Conservation (phyloP, 2,113 vertebrate genomes). For the Catharus bicknelli region DNA sequence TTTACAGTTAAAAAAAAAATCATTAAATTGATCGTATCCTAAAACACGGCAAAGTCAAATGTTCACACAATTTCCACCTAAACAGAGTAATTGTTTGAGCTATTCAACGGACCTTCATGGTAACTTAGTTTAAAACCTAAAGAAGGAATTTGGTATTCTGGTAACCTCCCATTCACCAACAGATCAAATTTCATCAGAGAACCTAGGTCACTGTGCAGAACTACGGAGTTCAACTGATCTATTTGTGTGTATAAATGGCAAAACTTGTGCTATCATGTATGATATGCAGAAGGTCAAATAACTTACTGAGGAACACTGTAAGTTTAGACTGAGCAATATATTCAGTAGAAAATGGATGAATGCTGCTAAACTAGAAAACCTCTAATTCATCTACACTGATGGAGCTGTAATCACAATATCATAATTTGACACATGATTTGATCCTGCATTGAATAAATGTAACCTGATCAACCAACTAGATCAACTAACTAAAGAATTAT, state of each 20-base stretch:
- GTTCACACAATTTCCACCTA: not conserved
- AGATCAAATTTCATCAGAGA: not conserved
- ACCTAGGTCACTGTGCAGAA: not conserved
- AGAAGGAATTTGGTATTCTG: not conserved
- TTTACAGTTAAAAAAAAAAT: not conserved
- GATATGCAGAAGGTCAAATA: not conserved
- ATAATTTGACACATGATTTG: not conserved
- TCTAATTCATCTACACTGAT: not conserved
- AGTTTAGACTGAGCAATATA: not conserved
- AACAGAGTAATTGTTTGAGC: not conserved
- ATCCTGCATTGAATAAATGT: not conserved
- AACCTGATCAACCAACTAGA: not conserved
- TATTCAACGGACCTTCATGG: not conserved
- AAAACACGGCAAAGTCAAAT: not conserved
- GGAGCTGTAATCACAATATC: not conserved
- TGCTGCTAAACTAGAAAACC: not conserved
- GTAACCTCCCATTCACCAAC: not conserved
- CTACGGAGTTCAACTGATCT: not conserved
- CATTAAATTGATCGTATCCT: not conserved
- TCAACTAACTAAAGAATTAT: not conserved
- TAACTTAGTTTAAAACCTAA: not conserved
- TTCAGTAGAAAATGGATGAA: not conserved
- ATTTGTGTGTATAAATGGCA: fast-evolving
- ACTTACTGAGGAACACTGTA: not conserved
- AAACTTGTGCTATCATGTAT: not conserved